phyloP scores from a whole-genome alignment of 2,113 vertebrate species.

The Marmota flaviventris region DNA sequence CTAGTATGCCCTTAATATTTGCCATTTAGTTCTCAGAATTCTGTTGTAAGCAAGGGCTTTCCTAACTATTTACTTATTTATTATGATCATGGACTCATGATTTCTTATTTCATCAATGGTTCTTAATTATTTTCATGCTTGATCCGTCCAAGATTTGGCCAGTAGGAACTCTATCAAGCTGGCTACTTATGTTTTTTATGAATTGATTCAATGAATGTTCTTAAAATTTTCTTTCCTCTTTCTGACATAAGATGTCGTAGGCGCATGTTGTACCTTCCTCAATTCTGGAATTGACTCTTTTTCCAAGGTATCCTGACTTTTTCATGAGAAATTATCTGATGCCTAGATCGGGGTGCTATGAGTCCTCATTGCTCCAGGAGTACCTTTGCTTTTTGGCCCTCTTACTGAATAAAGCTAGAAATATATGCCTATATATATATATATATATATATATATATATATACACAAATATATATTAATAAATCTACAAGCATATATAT shows the following conservation, averaged over 20 bases:
- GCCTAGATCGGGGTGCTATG: neutral
- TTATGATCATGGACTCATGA: neutral
- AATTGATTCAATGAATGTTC: neutral
- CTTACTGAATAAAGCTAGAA: neutral
- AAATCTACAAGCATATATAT: neutral
- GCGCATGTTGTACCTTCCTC: neutral
- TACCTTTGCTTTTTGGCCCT: neutral
- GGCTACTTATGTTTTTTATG: neutral
- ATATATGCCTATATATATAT: neutral
- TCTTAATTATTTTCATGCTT: conserved; percentile 43
- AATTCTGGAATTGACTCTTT: neutral
- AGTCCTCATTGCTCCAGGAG: neutral
- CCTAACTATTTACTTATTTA: neutral
- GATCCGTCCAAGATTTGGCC: neutral
- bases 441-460: too few species aligned
- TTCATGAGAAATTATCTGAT: conserved; percentile 21
- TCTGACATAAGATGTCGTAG: neutral
- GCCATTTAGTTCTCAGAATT: neutral
- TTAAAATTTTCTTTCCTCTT: neutral
- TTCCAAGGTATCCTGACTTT: neutral
- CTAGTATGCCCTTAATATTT: neutral
- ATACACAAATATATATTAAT: too few species aligned
- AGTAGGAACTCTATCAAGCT: neutral
- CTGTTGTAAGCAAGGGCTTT: neutral
- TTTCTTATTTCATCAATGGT: neutral